Evolutionary conservation across 2,888 invertebrate species (phyloP), one percentile per base, ranked within the genome.

Genomic region (Colostygia pectinataria): DNA sequence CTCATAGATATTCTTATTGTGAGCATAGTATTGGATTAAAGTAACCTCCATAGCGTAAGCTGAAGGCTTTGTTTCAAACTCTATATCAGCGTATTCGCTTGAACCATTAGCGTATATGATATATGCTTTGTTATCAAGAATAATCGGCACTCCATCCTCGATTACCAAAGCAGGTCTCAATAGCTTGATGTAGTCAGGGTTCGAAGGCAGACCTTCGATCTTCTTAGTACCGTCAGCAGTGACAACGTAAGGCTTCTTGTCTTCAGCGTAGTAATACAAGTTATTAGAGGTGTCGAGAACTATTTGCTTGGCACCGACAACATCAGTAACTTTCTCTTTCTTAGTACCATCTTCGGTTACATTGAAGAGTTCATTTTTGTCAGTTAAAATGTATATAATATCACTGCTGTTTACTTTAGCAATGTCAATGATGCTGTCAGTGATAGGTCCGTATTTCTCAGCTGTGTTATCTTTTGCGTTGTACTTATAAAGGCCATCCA

Each of bases 1-100:
- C 53, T 80, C 72, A 38, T 87, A 88, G 20, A 88, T 78, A 2
- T 74, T 79, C 49, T 86, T 84, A 7, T 85, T 62, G 29, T 76
- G 68, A 4, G 64, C 84, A 9, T 66, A 81, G 51, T 77, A 86
- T 15, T 83, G 75, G 1, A 84, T 59, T 0, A 83, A 43, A 0
- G 74, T 62, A 0, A 66, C 75, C 51, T 87, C 85, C 41, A 76
- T 54, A 0, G 70, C 65, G 25, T 68, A 79, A 1, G 84, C 87
- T 0, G 78, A 65, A 0, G 85, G 83, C 2, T 65, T 68, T 0
- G 61, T 65, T 9, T 59, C 13, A 1, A 84, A 63, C 4, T 64
- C 57, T 9, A 81, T 53, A 0, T 68, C 64, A 0, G 51, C 45
- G 0, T 20, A 0, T 46, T 77, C 73, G 24, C 60, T 64, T 0